phyloP scores from a whole-genome alignment of 2,113 vertebrate genomes.

The Dunckerocampus dactyliophorus region DNA sequence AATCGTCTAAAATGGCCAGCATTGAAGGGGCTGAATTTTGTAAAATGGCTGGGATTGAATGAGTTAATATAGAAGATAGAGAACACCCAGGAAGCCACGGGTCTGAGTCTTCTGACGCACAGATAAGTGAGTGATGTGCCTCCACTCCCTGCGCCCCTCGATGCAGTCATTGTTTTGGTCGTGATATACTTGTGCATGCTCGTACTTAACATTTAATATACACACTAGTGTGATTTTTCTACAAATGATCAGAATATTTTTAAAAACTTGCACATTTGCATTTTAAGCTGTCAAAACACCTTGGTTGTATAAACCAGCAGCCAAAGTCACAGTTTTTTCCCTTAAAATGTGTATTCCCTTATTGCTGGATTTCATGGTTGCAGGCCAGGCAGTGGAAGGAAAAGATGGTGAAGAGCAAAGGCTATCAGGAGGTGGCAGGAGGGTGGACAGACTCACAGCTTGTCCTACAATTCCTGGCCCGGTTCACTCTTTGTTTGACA shows the following conservation, averaged over 20 bases:
- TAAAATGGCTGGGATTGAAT: too few species aligned
- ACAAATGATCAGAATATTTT: background rate
- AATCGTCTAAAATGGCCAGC: too few species aligned
- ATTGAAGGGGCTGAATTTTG: too few species aligned
- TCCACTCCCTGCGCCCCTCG: too few species aligned
- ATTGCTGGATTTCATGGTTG: constrained; percentile 3
- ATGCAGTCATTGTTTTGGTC: too few species aligned
- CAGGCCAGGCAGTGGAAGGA: constrained; percentile 30
- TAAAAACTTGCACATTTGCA: background rate
- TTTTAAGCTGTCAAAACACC: background rate
- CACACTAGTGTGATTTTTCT: too few species aligned
- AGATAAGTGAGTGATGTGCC: too few species aligned
- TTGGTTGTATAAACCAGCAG: background rate
- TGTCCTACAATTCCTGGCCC: constrained; percentile 65
- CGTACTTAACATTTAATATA: background rate
- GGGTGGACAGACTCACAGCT: constrained; percentile 61
- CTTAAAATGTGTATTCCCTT: background rate
- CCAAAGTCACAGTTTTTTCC: background rate
- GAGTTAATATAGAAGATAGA: too few species aligned
- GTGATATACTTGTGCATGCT: background rate
- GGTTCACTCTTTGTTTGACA: constrained; percentile 72
- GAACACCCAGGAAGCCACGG: too few species aligned
- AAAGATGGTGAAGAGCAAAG: constrained; percentile 8
- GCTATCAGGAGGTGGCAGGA: constrained; percentile 14
- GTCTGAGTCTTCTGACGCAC: too few species aligned